A percentile compares a stretch with the other conserved stretches of the same genome.
These are phyloP conservation scores for Coluber constrictor DNA, from an alignment of 2,797 vertebrate species.

Conservation along the genomic window DNA sequence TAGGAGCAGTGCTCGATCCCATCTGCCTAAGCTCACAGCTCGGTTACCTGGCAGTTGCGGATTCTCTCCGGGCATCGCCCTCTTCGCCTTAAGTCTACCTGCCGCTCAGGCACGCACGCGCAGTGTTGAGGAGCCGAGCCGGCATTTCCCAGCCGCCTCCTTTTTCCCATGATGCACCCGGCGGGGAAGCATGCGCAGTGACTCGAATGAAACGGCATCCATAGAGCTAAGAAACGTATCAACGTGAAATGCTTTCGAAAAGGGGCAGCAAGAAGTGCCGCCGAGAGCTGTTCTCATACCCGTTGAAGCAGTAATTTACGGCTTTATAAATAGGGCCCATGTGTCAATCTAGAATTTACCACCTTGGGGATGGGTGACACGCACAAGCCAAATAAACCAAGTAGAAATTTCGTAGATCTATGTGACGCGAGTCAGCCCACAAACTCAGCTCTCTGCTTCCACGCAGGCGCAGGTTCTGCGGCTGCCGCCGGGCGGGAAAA, in stretches of 20 bases:
- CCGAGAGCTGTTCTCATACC: not conserved
- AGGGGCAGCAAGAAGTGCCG: not conserved
- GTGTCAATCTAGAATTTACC: not conserved
- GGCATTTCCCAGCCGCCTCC: not conserved
- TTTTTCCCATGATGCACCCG: not conserved
- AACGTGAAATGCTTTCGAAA: not conserved
- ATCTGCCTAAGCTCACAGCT: not conserved
- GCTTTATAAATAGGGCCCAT: not conserved
- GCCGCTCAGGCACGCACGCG: not conserved
- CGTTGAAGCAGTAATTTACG: not conserved
- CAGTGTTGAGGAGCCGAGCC: not conserved
- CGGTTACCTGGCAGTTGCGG: not conserved
- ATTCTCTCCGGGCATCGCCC: accelerated
- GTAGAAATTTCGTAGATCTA: not conserved
- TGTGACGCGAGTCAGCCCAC: not conserved
- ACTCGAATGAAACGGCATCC: too few species aligned
- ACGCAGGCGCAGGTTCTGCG: not conserved
- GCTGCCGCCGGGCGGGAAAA: too few species aligned
- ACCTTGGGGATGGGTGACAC: not conserved
- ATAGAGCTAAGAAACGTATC: not conserved
- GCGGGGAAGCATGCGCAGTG: too few species aligned
- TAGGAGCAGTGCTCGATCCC: not conserved
- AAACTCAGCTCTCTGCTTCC: too few species aligned
- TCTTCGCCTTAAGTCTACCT: not conserved
- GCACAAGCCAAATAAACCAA: not conserved